Evolutionary conservation across 2,797 vertebrate species (phyloP), one percentile per base, ranked within the genome.

Genomic region (Epinephelus awoara): DNA sequence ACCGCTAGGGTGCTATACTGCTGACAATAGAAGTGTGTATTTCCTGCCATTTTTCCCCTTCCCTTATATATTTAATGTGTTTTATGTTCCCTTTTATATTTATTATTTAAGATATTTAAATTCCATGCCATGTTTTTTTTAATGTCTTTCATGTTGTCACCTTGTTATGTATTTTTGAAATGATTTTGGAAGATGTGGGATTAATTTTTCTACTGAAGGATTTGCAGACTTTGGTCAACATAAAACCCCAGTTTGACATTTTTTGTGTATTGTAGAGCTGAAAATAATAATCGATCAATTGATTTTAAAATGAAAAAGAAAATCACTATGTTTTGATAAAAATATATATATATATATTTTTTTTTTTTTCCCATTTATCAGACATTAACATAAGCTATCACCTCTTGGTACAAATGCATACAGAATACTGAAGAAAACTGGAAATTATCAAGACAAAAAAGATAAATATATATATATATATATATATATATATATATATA

Each of bases 81-180:
- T 67, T 64, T 59, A n/a, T 74, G 25, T 74, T 17, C 14, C 5
- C 17, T 78, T 75, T 47, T 8, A 6, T 29, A 61, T 75, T 7
- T 82, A 14, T 3, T 47, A 21, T 84, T 62, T 47, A 44, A 40
- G 13, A 68, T 69, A 62, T 69, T 19, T 18, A 15, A 52, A 56
- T 63, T 73, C 65, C 66, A 75, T 77, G 58, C 29, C 29, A 34
- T 34, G 29, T 34, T 34, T 34, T 34, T 29, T 34, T 34, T 34
- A 6, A 34, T 64, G 6, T 77, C 9, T 56, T 19, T 67, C 25
- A 62, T 66, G 25, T 73, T 71, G 42, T 76, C 27, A 61, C 18
- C 23, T 47, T 76, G 15, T 67, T 2, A 14, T 75, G 6, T 54
- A 5, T 49, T 63, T 67, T 67, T 62, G 2, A 29, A 17, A 61